Conservation (phyloP, 2,113 vertebrate species). For the Oriolus oriolus region DNA sequence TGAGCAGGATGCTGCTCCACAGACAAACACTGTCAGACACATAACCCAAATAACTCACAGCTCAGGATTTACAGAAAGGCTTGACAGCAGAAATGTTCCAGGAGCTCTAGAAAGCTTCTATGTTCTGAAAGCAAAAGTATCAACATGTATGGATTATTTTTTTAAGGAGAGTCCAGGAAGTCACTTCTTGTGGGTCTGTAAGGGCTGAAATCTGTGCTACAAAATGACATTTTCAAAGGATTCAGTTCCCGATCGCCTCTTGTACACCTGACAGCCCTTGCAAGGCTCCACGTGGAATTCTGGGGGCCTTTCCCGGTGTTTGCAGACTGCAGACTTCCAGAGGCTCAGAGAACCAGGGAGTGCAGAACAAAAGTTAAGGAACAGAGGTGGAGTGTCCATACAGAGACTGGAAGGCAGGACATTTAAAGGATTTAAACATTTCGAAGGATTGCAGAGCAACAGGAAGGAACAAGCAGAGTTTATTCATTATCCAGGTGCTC, state of each 20-base stretch:
- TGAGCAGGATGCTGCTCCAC: background rate
- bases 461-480: background rate
- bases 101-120: background rate
- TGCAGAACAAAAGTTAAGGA: background rate
- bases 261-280: background rate
- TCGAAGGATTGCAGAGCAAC: background rate
- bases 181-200: background rate
- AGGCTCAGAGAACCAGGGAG: background rate
- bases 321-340: background rate
- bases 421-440: background rate
- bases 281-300: background rate
- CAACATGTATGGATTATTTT: background rate
- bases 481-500: background rate
- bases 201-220: background rate
- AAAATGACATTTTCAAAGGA: background rate
- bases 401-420: background rate
- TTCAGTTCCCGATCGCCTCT: background rate
- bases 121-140: background rate
- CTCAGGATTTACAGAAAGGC: background rate
- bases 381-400: background rate
- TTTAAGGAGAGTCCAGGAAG: background rate
- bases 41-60: background rate
- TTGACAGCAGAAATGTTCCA: background rate
- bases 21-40: background rate
- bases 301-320: fast-evolving